Conservation (phyloP, 2,888 invertebrate genomes). For the Bursaphelenchus okinawaensis region DNA sequence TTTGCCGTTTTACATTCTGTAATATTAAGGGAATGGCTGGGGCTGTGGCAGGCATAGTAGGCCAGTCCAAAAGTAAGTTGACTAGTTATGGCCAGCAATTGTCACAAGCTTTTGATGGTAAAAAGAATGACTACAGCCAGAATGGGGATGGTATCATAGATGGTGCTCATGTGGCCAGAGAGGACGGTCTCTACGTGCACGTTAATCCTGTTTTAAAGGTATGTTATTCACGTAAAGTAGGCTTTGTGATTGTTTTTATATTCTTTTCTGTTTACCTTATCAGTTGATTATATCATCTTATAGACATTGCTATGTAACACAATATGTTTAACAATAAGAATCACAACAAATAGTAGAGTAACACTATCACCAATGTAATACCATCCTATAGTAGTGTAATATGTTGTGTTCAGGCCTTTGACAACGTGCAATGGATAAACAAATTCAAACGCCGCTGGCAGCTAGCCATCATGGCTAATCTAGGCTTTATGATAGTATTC, state of each 20-base stretch:
- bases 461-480: constrained; percentile 61
- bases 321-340: neutral
- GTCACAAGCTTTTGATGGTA: constrained; percentile 11
- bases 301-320: neutral
- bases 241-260: neutral
- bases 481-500: constrained; percentile 63
- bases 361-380: no score
- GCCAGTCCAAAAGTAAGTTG: constrained; percentile 37
- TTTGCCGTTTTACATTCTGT: no score
- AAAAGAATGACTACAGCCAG: constrained; percentile 11
- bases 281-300: no score
- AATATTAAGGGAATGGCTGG: neutral
- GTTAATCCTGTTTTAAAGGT: constrained; percentile 41
- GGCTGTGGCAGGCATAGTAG: constrained; percentile 14
- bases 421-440: constrained; percentile 1
- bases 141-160: constrained; percentile 16
- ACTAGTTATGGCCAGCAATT: constrained; percentile 40
- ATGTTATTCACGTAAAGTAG: neutral
- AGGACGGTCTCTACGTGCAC: constrained; percentile 36
- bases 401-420: constrained; percentile 7
- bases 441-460: constrained; percentile 28
- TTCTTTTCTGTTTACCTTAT: neutral
- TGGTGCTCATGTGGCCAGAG: constrained; percentile 11
- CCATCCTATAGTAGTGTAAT: no score
- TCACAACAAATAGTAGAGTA: no score